Percentiles rank a stretch among this genome's conserved stretches.
Conservation (phyloP, 2,888 invertebrate genomes). For the Parapristionchus giblindavisi region DNA sequence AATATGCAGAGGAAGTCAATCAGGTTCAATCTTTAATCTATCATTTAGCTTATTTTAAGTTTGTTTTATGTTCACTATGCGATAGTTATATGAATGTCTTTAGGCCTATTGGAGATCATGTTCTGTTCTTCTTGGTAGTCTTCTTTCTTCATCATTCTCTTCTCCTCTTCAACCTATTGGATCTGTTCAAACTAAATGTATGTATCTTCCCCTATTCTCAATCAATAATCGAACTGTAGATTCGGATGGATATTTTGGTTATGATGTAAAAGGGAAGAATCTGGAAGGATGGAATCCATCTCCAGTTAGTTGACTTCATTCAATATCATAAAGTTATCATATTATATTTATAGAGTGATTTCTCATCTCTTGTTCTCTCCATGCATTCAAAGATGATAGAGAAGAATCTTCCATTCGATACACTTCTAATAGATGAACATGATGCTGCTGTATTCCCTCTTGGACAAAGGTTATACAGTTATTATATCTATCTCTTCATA, state of each 20-base stretch:
- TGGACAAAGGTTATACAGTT: neutral
- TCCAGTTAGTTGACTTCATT: neutral
- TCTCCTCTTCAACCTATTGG: constrained; percentile 3
- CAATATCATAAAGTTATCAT: neutral
- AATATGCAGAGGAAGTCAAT: constrained; percentile 29
- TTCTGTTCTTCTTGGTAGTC: constrained; percentile 21
- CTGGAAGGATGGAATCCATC: constrained; percentile 29
- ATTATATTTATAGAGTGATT: neutral
- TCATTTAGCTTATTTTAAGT: neutral
- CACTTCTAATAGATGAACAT: neutral
- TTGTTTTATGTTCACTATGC: neutral
- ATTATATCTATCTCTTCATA: no score
- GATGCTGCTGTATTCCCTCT: neutral
- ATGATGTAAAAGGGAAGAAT: constrained; percentile 12
- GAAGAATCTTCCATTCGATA: constrained; percentile 18
- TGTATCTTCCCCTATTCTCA: neutral
- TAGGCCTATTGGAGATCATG: constrained; percentile 38
- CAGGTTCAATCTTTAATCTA: neutral
- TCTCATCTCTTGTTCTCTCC: constrained; percentile 17
- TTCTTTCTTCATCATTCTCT: constrained; percentile 16
- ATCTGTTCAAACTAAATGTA: neutral
- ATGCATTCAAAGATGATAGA: constrained; percentile 4
- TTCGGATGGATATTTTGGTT: constrained; percentile 28
- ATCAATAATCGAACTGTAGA: neutral
- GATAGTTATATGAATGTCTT: neutral